Evolutionary conservation across 2,113 vertebrate species (phyloP).

Genomic region (Myotis lucifugus): DNA sequence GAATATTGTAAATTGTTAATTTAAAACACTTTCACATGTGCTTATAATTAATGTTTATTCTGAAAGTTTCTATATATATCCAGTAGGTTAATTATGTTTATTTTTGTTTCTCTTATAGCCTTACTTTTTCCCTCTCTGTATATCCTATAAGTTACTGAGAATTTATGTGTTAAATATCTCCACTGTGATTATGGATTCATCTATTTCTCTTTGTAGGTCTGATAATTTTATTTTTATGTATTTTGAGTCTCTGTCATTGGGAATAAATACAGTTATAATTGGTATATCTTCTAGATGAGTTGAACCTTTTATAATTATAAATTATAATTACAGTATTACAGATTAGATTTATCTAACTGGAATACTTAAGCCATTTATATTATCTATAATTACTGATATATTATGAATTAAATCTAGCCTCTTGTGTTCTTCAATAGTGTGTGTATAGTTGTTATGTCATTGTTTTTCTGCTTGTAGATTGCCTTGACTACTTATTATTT

Average conservation of each 20-base stretch:
- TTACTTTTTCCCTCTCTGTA: neutral
- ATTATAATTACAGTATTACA: neutral
- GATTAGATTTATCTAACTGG: neutral
- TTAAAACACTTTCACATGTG: neutral
- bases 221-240: neutral
- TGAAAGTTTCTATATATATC: neutral
- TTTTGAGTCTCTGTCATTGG: neutral
- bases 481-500: neutral
- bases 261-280: neutral
- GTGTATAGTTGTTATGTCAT: neutral
- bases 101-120: neutral
- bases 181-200: neutral
- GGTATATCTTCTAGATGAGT: neutral
- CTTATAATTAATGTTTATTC: neutral
- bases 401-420: neutral
- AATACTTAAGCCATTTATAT: conserved; percentile 2
- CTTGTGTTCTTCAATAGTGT: neutral
- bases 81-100: neutral
- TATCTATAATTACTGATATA: neutral
- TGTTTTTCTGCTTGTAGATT: neutral
- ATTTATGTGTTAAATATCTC: neutral
- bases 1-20: neutral
- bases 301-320: neutral
- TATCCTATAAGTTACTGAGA: neutral
- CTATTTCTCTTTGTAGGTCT: neutral